Evolutionary conservation across 2,113 vertebrate species (phyloP).

Genomic region (Leiothrix lutea): DNA sequence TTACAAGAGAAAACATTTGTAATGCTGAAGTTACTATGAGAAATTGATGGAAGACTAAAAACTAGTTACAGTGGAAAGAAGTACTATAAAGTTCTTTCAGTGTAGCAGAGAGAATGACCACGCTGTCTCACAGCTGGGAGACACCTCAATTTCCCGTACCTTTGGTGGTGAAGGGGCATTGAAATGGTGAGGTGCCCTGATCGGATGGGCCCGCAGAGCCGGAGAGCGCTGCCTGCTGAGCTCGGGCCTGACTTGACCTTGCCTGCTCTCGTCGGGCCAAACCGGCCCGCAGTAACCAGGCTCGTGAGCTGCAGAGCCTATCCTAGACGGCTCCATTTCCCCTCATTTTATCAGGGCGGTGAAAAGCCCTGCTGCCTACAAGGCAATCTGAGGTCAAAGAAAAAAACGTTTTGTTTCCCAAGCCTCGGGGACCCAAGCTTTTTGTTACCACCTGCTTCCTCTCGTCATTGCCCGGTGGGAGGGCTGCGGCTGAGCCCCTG

Average conservation of each 20-base stretch:
- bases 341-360: accelerated
- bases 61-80: neutral
- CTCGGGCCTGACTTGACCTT: neutral
- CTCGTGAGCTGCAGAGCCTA: accelerated
- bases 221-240: neutral
- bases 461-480: accelerated
- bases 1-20: neutral
- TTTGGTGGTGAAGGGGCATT: neutral
- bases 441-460: accelerated
- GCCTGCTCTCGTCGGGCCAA: accelerated
- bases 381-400: no score
- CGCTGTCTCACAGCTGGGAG: accelerated
- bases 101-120: neutral
- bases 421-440: accelerated
- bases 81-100: neutral
- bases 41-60: neutral
- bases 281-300: accelerated
- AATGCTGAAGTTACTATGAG: neutral
- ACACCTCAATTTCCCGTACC: neutral
- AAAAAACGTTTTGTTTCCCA: accelerated
- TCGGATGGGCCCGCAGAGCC: accelerated
- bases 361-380: neutral
- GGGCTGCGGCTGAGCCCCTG: neutral
- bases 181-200: accelerated
- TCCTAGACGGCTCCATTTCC: accelerated